Evolutionary conservation across 2,113 vertebrate genomes (phyloP), one percentile per base, ranked within the genome.

Genomic region (Leptodactylus fuscus): DNA sequence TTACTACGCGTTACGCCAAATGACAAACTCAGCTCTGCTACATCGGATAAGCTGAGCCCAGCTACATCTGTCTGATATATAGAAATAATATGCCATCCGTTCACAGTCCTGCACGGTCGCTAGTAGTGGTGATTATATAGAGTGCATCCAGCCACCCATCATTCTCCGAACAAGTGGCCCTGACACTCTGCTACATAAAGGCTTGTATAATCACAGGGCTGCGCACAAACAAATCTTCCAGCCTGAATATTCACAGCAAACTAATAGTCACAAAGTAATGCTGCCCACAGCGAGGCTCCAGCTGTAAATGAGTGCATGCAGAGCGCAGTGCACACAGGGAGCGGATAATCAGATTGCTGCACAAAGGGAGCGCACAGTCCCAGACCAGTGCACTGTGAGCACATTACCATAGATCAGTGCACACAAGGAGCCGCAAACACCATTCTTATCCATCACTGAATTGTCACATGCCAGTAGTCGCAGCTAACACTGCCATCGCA

Each of bases 321-420:
- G 48, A 6, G 77, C 41, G 77, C 53, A 4, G 76, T 24, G 51
- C 75, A 32, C 78, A 81, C 6, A 67, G 32, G 60, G 58, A 62
- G 29, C 79, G 11, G 60, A 36, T 48, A 67, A 81, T 69, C 58
- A 32, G 62, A 67, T 81, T 60, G 69, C 27, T 32, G 79, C 79
- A 81, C 79, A 81, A 44, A 81, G 79, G 79, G 79, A 67, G 79
- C 79, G 29, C 79, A 69, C 60, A 49, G 58, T 81, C 38, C 76
- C 60, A 65, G 79, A 48, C 60, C 60, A 16, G 38, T 22, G 32
- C 79, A 81, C 79, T 44, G 55, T 48, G 27, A 67, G 79, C 60
- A 16, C 77, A 81, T 65, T 67, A 73, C 51, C 36, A 73, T 73
- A 71, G 65, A 73, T 71, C 67, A 83, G 48, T 22, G 48, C 67